Evolutionary conservation across 2,797 vertebrate species (phyloP).

Genomic region (Parauchenoglanis ngamensis): DNA sequence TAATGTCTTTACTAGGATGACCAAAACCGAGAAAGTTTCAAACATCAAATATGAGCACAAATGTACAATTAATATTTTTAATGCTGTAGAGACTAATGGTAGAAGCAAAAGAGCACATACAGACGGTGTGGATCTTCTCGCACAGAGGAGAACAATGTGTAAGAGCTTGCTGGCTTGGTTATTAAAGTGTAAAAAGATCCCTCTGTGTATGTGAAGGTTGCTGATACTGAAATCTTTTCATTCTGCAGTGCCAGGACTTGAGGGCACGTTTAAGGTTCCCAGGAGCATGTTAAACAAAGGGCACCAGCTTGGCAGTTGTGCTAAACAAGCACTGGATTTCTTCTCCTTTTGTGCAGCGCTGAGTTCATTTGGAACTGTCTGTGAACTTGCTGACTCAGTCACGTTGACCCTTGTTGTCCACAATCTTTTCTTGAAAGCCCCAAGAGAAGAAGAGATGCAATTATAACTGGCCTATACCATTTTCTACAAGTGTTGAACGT

Average conservation of each 20-base stretch:
- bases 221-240: slow-evolving; percentile 42
- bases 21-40: not conserved
- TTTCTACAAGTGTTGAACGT: slow-evolving; percentile 35
- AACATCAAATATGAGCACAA: not conserved
- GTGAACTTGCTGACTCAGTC: slow-evolving; percentile 53
- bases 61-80: not conserved
- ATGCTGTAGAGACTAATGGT: not conserved
- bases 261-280: slow-evolving; percentile 43
- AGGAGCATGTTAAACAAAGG: slow-evolving; percentile 50
- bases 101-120: not conserved
- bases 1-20: not conserved
- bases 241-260: slow-evolving; percentile 40
- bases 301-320: slow-evolving; percentile 43
- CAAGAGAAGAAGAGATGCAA: slow-evolving; percentile 47
- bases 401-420: slow-evolving; percentile 47
- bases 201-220: slow-evolving; percentile 47
- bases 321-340: slow-evolving; percentile 52
- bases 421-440: slow-evolving; percentile 33
- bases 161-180: slow-evolving; percentile 24
- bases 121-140: not conserved
- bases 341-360: slow-evolving; percentile 37
- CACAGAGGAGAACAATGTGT: slow-evolving; percentile 16
- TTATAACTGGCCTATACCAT: slow-evolving; percentile 42
- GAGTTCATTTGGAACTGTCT: slow-evolving; percentile 45
- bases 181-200: slow-evolving; percentile 46